Evolutionary conservation across 2,888 invertebrate genomes (phyloP).

Genomic region (Heliconius erato): DNA sequence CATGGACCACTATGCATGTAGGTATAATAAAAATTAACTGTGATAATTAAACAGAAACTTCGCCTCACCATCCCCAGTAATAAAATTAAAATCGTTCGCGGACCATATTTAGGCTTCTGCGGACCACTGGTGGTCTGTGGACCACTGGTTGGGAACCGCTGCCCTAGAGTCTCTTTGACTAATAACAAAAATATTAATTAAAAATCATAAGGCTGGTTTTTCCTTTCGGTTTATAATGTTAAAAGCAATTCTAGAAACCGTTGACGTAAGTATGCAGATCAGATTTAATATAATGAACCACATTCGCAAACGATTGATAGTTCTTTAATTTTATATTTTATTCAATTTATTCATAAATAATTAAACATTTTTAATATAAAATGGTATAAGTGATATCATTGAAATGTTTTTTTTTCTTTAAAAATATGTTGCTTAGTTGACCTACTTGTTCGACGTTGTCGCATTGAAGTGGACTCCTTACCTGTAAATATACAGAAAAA

Average conservation of each 20-base stretch:
- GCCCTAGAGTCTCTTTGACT: neutral
- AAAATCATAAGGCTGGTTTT: neutral
- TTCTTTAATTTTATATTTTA: neutral
- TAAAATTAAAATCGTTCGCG: too few relatives aligned
- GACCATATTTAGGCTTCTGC: too few relatives aligned
- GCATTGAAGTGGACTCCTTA: slow-evolving; percentile 5
- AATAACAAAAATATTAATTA: slow-evolving; percentile 4
- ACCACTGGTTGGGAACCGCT: too few relatives aligned
- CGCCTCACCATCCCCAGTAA: too few relatives aligned
- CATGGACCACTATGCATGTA: too few relatives aligned
- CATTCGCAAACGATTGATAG: neutral
- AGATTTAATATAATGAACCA: neutral
- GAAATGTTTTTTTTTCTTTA: too few relatives aligned
- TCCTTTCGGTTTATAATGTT: neutral
- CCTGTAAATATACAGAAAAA: slow-evolving; percentile 17
- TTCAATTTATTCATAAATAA: neutral
- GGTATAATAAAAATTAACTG: too few relatives aligned
- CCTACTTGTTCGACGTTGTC: slow-evolving; percentile 9
- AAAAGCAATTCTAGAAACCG: neutral
- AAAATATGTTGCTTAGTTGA: neutral
- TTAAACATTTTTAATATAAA: neutral
- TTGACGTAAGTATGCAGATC: neutral
- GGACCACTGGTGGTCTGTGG: too few relatives aligned
- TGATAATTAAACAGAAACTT: too few relatives aligned
- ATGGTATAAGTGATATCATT: neutral